These are phyloP conservation scores for Stenolophus ochropezus DNA, from an alignment of 2,888 invertebrate genomes.

Conservation along the genomic window DNA sequence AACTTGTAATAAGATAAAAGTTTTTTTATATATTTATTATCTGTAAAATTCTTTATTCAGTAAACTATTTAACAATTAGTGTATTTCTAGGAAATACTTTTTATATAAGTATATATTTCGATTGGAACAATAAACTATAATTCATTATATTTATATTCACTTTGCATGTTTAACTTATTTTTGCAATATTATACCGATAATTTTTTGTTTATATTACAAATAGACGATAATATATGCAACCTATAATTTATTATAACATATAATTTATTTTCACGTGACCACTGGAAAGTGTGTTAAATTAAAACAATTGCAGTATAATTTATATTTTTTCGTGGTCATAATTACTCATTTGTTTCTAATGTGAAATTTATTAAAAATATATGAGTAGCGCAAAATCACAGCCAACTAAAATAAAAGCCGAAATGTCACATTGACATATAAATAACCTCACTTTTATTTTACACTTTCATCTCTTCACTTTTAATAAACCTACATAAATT, in stretches of 20 bases:
- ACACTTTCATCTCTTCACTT: not conserved
- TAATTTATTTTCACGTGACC: not conserved
- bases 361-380: not conserved
- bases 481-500: not conserved
- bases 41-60: too few relatives aligned
- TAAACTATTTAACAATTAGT: too few relatives aligned
- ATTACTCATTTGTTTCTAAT: not conserved
- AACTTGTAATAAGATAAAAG: too few relatives aligned
- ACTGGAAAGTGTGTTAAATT: not conserved
- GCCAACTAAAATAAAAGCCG: not conserved
- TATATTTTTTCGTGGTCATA: not conserved
- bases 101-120: too few relatives aligned
- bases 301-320: not conserved
- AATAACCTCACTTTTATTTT: constrained; percentile 13
- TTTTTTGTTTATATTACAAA: too few relatives aligned
- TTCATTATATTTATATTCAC: too few relatives aligned
- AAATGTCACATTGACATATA: constrained; percentile 36
- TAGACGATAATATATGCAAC: too few relatives aligned
- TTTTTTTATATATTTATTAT: too few relatives aligned
- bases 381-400: not conserved
- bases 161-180: too few relatives aligned
- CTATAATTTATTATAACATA: not conserved
- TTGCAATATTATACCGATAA: too few relatives aligned
- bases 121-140: too few relatives aligned
- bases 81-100: too few relatives aligned